Percentiles rank a stretch among this genome's conserved stretches.
These are phyloP conservation scores for Trichogramma pretiosum DNA, from an alignment of 1,140 invertebrate genomes.

Conservation along the genomic window DNA sequence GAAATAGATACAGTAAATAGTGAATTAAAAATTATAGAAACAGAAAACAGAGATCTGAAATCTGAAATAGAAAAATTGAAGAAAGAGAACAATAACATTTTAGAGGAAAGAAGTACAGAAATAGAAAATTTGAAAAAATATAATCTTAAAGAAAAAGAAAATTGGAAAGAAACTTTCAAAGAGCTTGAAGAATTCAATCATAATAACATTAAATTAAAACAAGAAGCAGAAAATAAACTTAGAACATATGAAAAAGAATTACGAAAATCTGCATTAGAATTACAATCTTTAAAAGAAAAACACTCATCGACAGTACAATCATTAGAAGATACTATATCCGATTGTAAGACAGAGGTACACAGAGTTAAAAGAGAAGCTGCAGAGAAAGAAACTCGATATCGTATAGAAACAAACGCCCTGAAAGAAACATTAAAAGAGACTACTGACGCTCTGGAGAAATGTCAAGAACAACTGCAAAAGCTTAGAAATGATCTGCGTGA, in stretches of 20 bases:
- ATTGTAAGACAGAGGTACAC: constrained; percentile 27
- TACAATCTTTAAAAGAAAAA: constrained; percentile 27
- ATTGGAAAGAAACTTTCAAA: constrained; percentile 22
- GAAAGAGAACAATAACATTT: constrained; percentile 18
- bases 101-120: constrained; percentile 20
- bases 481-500: constrained; percentile 27
- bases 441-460: constrained; percentile 30
- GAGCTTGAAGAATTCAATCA: constrained; percentile 25
- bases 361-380: constrained; percentile 26
- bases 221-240: constrained; percentile 26
- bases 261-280: constrained; percentile 23
- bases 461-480: constrained; percentile 33
- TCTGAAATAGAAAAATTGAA: constrained; percentile 21
- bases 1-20: constrained; percentile 24
- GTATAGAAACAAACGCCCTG: constrained; percentile 30
- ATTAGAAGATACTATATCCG: constrained; percentile 31
- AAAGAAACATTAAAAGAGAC: constrained; percentile 32
- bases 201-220: constrained; percentile 20
- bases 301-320: constrained; percentile 20
- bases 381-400: constrained; percentile 29
- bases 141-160: constrained; percentile 20
- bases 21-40: constrained; percentile 20
- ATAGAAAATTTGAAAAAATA: constrained; percentile 21
- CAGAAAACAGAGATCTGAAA: constrained; percentile 23
- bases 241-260: constrained; percentile 27